Conservation (phyloP, 2,797 vertebrate genomes). For the Morelia viridis region DNA sequence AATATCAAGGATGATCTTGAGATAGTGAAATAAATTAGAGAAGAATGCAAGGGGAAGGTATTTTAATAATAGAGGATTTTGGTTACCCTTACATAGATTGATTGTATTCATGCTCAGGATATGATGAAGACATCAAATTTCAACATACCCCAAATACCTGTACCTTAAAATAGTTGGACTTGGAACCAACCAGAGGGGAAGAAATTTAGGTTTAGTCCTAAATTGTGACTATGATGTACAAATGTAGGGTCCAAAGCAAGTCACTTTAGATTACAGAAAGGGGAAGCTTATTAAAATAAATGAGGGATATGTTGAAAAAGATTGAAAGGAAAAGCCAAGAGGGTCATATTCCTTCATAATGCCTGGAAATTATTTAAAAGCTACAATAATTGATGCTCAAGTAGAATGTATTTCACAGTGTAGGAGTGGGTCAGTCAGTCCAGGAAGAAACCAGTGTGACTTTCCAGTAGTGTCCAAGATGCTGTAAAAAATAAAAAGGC, state of each 20-base stretch:
- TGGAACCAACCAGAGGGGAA: no score
- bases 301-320: no score
- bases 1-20: not conserved
- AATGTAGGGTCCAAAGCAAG: no score
- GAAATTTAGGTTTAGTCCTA: no score
- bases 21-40: not conserved
- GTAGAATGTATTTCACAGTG: not conserved
- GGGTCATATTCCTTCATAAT: no score
- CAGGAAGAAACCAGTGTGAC: no score
- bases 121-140: not conserved
- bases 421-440: not conserved
- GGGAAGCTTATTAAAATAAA: no score
- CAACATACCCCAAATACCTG: not conserved
- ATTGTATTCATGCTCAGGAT: not conserved
- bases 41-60: not conserved
- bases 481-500: no score
- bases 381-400: not conserved
- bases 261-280: no score
- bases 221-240: no score
- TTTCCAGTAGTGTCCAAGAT: no score
- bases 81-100: not conserved
- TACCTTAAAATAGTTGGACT: not conserved
- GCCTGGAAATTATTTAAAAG: not conserved
- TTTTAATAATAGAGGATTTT: not conserved
- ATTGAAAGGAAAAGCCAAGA: no score